Evolutionary conservation across 2,113 vertebrate genomes (phyloP), one percentile per base, ranked within the genome.

Genomic region (Petroica traversi): DNA sequence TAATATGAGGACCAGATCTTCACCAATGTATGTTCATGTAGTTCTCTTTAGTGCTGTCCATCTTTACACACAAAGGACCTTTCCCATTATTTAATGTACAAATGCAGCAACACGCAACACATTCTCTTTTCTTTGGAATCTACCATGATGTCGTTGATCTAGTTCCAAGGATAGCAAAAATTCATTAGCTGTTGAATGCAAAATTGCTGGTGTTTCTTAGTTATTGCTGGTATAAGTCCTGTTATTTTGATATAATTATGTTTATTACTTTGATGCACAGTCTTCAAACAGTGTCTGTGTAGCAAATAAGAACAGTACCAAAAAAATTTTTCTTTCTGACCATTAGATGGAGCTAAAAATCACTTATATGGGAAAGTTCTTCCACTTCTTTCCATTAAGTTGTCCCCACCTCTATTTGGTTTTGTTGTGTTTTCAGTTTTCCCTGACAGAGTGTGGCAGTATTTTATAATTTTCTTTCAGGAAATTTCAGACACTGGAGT

Each of bases 271-370:
- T 33, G 17, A 34, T 26, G 17, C 12, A 54, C 22, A 4, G 13
- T 76, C n/a, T 46, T 68, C 51, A 25, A 49, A 71, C 23, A 43
- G 5, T 6, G 13, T 22, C 16, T 24, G 23, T 18, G 28, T 1
- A 46, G 64, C 22, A 68, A 72, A 19, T 25, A 57, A 6, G 9
- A 41, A 36, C 38, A 0, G 0, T 13, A 43, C 10, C 22, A 26
- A n/a, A 91, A 72, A 61, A 46, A 1, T 38, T 91, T 78, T 78
- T 9, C 45, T 84, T 79, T 89, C 51, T 89, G 31, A 71, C 89
- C 96, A 41, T 59, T 78, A 95, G 96, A 28, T 86, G 96, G 94
- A 69, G 95, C 89, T 89, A 85, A 89, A 93, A 67, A 57, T 58
- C 36, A 26, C 36, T 14, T 46, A 28, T 19, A 62, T 25, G 7